Conservation (phyloP, 2,888 invertebrate genomes). For the Synergus itoensis region DNA sequence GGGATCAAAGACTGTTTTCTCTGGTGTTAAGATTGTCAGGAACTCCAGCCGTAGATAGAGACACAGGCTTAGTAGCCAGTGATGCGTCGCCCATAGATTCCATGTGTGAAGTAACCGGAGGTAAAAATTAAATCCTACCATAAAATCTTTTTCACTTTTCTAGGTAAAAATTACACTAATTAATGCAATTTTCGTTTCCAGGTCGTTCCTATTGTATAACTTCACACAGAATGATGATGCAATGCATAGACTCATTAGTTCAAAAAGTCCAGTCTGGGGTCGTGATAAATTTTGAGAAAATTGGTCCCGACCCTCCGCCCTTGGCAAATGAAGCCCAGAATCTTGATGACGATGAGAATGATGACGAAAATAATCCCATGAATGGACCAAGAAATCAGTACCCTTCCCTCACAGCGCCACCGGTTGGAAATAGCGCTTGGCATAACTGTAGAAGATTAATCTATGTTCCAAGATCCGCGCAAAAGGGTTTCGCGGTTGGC, state of each 20-base stretch:
- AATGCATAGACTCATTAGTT: slow-evolving; percentile 97
- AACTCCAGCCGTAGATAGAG: slow-evolving; percentile 92
- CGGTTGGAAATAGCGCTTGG: slow-evolving; percentile 84
- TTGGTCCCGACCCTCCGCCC: slow-evolving; percentile 91
- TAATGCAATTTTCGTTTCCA: slow-evolving; percentile 67
- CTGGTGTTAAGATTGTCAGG: slow-evolving; percentile 95
- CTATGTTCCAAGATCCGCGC: slow-evolving; percentile 94
- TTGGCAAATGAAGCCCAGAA: slow-evolving; percentile 79
- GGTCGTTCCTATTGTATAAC: slow-evolving; percentile 97
- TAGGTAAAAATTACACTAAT: slow-evolving; percentile 9
- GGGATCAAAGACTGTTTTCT: slow-evolving; percentile 99
- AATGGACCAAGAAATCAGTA: slow-evolving; percentile 63
- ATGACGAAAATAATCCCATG: slow-evolving; percentile 76
- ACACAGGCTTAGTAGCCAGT: slow-evolving; percentile 93
- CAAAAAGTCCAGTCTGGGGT: slow-evolving; percentile 99
- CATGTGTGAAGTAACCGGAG: slow-evolving; percentile 99
- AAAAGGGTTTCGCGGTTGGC: slow-evolving; percentile 94
- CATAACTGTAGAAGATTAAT: slow-evolving; percentile 92
- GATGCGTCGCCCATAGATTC: slow-evolving; percentile 97
- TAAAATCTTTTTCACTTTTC: neutral
- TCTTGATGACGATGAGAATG: slow-evolving; percentile 79
- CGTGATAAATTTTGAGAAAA: slow-evolving; percentile 98
- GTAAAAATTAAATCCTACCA: slow-evolving; percentile 74
- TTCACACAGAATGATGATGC: slow-evolving; percentile 96
- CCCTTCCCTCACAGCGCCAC: slow-evolving; percentile 58